Base-by-base conservation (phyloP, 2,113 vertebrate genomes). In the Cygnus buccinator region DNA sequence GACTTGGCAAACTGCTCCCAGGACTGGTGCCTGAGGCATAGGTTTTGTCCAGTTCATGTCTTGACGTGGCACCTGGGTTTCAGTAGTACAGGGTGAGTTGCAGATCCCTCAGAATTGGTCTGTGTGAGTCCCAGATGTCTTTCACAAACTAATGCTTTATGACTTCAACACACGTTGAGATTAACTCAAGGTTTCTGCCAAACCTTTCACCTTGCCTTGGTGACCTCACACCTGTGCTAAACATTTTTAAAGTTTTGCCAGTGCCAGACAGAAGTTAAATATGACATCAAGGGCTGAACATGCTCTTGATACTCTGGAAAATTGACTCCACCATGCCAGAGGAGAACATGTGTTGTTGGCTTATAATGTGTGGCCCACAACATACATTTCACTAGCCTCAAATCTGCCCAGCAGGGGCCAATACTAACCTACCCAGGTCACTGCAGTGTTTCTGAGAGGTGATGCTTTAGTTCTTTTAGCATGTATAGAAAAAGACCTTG, bases 381-480 rank as follows among this genome's bases (percentile, higher is more conserved):
- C 1, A 8, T 52, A 23, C 7, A 59, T 73, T 88, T 89, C 80
- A 35, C 25, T 33, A 55, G 14, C 11, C 50, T 81, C 25, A 55
- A 41, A 75, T 92, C 68, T 75, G 29, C 44, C 43, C 26, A 54
- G 6, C 33, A 65, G 43, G 13, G 52, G 26, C 52, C 61, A 84
- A 74, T 11, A 74, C 3, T 26, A 86, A 93, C 67, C 55, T 63
- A 55, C 7, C 3, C 1, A 0, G 76, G 37, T 46, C 16, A 41
- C 62, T 6, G 1, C 33, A 57, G 37, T 29, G 37, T 72, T 94
- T 90, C 61, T 72, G 57, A 57, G 66, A 81, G 28, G 57, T 39
- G 57, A 50, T 65, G 52, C 22, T 92, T 97, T 59, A 88, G 50
- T 50, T 96, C 72, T 86, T 54, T 86, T 57, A 65, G 68, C 89